Evolutionary conservation across 2,113 vertebrate genomes (phyloP).

Genomic region (Hirundichthys speculiger): DNA sequence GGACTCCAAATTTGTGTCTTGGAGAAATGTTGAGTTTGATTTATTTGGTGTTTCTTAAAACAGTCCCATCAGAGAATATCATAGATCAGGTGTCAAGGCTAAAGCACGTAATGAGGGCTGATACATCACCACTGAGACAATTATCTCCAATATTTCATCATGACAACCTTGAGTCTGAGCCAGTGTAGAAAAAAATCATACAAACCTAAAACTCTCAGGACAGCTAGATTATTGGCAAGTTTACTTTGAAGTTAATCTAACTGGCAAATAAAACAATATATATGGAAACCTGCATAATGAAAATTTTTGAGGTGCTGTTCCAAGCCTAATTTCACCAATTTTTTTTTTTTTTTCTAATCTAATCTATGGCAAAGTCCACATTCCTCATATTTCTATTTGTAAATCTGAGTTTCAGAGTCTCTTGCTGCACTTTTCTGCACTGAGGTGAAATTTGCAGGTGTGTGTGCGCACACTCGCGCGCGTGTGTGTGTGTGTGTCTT

Average conservation of each 20-base stretch:
- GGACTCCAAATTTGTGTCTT: constrained; percentile 28
- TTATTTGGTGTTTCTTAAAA: constrained; percentile 29
- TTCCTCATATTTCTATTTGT: no score
- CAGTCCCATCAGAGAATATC: constrained; percentile 29
- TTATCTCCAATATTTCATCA: constrained; percentile 27
- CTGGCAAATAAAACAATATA: not conserved
- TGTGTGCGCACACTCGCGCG: not conserved
- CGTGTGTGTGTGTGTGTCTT: constrained; percentile 11
- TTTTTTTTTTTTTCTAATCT: no score
- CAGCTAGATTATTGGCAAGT: constrained; percentile 3
- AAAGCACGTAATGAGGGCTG: constrained; percentile 21
- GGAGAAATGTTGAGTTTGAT: constrained; percentile 36
- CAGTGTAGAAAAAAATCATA: constrained; percentile 5
- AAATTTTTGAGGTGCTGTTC: no score
- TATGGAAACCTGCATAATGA: no score
- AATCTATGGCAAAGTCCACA: no score
- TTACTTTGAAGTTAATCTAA: not conserved
- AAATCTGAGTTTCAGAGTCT: constrained; percentile 7
- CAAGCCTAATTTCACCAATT: no score
- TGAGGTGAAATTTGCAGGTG: constrained; percentile 7
- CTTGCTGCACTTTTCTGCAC: constrained; percentile 3
- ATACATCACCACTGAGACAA: constrained; percentile 9
- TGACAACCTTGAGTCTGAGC: constrained; percentile 11
- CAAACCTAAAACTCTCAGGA: constrained; percentile 3
- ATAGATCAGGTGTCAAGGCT: constrained; percentile 46